Evolutionary conservation across 2,113 vertebrate species (phyloP).

Genomic region (Tragelaphus imberbis): DNA sequence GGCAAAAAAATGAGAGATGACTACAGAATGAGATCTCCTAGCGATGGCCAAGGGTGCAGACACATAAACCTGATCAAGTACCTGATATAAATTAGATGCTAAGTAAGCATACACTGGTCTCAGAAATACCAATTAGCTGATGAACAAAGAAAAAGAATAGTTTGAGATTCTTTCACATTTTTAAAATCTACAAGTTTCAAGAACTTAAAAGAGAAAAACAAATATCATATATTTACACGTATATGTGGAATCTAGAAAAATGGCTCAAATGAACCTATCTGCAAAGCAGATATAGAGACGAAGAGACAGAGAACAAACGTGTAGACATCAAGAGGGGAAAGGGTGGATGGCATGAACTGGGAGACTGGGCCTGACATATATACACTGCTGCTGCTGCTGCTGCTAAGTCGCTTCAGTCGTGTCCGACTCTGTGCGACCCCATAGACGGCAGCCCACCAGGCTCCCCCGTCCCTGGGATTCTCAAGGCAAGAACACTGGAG

Average conservation of each 20-base stretch:
- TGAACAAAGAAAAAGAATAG: neutral
- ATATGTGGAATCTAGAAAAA: neutral
- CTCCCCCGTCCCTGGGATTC: too few species aligned
- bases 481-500: too few species aligned
- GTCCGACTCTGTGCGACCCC: too few species aligned
- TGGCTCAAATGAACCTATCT: neutral
- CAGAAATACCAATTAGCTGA: neutral
- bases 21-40: neutral
- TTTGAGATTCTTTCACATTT: neutral
- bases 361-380: neutral
- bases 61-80: neutral
- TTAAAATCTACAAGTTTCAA: slow-evolving; percentile 6
- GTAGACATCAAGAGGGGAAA: neutral
- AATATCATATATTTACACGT: neutral
- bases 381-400: neutral
- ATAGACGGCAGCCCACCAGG: too few species aligned
- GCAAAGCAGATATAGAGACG: neutral
- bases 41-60: neutral
- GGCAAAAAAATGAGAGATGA: neutral
- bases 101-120: neutral
- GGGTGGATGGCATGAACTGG: neutral
- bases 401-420: too few species aligned
- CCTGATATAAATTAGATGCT: neutral
- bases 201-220: neutral
- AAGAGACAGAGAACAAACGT: neutral